phyloP scores from a whole-genome alignment of 2,888 invertebrate species.

The Pandemis heparana region DNA sequence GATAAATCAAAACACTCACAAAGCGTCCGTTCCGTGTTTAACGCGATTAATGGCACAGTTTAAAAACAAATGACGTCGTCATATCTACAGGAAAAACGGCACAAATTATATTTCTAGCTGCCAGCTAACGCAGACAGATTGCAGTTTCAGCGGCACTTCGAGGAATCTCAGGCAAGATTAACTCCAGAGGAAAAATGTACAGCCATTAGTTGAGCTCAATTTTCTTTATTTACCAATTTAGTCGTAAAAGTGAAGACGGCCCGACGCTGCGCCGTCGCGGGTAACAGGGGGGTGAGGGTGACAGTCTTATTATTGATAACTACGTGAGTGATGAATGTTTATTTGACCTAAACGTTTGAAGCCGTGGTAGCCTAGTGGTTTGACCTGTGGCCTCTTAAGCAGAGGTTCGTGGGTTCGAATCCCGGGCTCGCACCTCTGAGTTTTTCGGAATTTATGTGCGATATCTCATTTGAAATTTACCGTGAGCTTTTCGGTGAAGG shows the following conservation, averaged over 20 bases:
- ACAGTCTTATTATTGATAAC: not conserved
- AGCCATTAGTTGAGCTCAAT: slow-evolving; percentile 42
- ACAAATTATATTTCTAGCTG: slow-evolving; percentile 37
- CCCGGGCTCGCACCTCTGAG: no score
- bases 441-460: no score
- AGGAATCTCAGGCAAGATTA: slow-evolving; percentile 39
- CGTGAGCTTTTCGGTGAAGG: no score
- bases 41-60: slow-evolving; percentile 3
- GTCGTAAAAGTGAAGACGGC: slow-evolving; percentile 16
- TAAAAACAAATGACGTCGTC: slow-evolving; percentile 19
- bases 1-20: not conserved
- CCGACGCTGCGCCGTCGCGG: not conserved
- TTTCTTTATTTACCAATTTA: slow-evolving; percentile 46
- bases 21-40: slow-evolving; percentile 1
- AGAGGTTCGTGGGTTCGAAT: no score
- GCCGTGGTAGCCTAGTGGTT: no score
- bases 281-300: not conserved
- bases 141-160: slow-evolving; percentile 16
- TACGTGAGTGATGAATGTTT: not conserved
- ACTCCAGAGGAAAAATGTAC: slow-evolving; percentile 42
- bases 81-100: slow-evolving; percentile 15
- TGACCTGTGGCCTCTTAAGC: no score
- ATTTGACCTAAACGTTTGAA: no score
- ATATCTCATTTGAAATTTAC: no score
- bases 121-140: slow-evolving; percentile 35